Evolutionary conservation across 2,888 invertebrate genomes (phyloP), one percentile per base, ranked within the genome.

Genomic region (Cephus pygmeus): DNA sequence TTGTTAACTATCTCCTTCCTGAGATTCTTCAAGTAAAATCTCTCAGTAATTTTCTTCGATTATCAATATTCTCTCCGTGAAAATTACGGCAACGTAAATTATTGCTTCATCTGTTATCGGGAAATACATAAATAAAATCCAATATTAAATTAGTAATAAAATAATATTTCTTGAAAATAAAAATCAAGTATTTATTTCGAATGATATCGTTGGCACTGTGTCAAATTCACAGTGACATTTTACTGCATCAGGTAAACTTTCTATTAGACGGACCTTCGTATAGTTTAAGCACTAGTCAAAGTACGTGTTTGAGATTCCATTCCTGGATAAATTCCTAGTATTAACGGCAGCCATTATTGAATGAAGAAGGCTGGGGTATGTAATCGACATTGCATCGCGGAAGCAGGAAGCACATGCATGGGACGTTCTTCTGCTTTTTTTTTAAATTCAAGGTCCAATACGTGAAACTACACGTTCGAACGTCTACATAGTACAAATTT

Each of bases 1-100:
- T 9, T 23, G 56, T 69, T 82, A 83, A 85, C 77, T 80, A 85
- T 79, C 77, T 77, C 82, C 84, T 84, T 84, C 84, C 84, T 84
- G 73, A 79, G 79, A 83, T 78, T 81, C 23, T 9, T 56, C 56
- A 9, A 23, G 23, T 56, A 23, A 56, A 56, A 56, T 56, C 56
- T 23, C 23, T 56, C 2, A 23, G 56, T 23, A 23, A 56, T 56
- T 56, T 23, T 23, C 9, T 56, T 56, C 56, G 56, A 56, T 56
- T 56, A 9, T 6, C 56, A 56, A 56, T 56, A 56, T 56, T 56
- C 56, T 56, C 56, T 56, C 56, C 9, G 6, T 23, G 23, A 56
- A 23, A 1, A 56, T 56, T 56, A 56, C 23, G 23, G 23, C 23
- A 56, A 9, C 56, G 23, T 9, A 23, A 56, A 56, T 56, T 23